Evolutionary conservation across 2,888 invertebrate species (phyloP).

Genomic region (Caenorhabditis drosophilae): DNA sequence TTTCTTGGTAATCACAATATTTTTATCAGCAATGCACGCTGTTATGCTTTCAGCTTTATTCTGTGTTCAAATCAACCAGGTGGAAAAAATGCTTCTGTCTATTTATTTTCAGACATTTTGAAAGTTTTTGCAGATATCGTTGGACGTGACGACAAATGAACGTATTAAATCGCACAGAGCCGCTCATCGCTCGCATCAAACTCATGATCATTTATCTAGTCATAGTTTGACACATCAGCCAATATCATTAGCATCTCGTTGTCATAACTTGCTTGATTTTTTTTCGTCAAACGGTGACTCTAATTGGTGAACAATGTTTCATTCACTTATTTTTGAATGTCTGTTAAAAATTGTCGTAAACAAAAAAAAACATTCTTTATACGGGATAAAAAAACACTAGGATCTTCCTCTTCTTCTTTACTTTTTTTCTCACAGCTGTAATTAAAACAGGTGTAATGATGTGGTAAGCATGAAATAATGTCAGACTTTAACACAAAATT

Average conservation of each 20-base stretch:
- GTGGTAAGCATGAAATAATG: no score
- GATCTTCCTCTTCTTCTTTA: no score
- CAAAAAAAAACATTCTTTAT: no score
- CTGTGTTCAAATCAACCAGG: slow-evolving; percentile 42
- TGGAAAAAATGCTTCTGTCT: slow-evolving; percentile 2
- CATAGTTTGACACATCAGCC: slow-evolving; percentile 8
- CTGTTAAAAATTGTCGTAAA: no score
- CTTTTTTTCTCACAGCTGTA: no score
- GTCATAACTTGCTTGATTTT: slow-evolving; percentile 40
- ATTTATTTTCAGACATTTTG: neutral
- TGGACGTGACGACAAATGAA: slow-evolving; percentile 41
- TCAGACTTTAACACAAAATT: no score
- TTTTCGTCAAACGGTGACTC: slow-evolving; percentile 39
- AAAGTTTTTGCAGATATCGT: slow-evolving; percentile 35
- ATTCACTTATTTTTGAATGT: no score
- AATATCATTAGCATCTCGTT: slow-evolving; percentile 10
- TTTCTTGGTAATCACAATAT: slow-evolving; percentile 41
- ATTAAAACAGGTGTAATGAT: no score
- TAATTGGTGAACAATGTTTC: no score
- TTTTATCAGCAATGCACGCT: slow-evolving; percentile 43
- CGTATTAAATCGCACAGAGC: slow-evolving; percentile 31
- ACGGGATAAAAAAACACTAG: no score
- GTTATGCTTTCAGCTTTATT: slow-evolving; percentile 44
- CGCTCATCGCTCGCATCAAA: neutral
- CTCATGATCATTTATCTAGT: neutral